These are phyloP conservation scores for Cossypha heuglini DNA, from an alignment of 2,797 vertebrate species.

Conservation along the genomic window DNA sequence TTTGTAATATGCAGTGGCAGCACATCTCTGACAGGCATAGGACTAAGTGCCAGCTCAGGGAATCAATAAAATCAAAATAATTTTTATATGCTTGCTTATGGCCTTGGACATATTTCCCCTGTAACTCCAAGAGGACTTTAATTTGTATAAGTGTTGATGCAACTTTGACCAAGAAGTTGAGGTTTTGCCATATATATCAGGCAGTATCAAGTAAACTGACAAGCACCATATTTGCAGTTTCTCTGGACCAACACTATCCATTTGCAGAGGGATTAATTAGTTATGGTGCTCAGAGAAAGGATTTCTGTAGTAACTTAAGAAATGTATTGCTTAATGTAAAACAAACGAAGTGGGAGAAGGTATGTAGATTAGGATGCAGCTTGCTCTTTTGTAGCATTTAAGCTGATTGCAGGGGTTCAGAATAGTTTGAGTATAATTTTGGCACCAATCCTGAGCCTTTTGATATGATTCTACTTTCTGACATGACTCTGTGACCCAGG, in stretches of 20 bases:
- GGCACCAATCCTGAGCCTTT: not conserved
- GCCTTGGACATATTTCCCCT: not conserved
- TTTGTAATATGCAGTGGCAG: not conserved
- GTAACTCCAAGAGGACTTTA: not conserved
- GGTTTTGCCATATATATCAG: not conserved
- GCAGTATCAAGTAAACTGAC: not conserved
- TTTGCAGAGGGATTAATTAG: slow-evolving; percentile 64
- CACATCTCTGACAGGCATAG: not conserved
- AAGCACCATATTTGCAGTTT: not conserved
- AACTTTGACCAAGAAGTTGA: not conserved
- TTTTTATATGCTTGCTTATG: not conserved
- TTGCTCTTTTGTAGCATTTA: not conserved
- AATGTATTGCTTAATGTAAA: slow-evolving; percentile 46
- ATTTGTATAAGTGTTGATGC: not conserved
- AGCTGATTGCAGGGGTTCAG: not conserved
- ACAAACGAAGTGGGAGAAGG: not conserved
- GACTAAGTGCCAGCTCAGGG: not conserved
- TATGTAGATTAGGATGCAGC: not conserved
- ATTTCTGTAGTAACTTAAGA: not conserved
- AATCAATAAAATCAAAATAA: not conserved
- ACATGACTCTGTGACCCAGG: not conserved
- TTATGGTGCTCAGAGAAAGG: slow-evolving; percentile 23
- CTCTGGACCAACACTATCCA: not conserved
- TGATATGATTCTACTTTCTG: not conserved
- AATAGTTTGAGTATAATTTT: not conserved